Evolutionary conservation across 2,888 invertebrate genomes (phyloP), one percentile per base, ranked within the genome.

Genomic region (Rhagium mordax): DNA sequence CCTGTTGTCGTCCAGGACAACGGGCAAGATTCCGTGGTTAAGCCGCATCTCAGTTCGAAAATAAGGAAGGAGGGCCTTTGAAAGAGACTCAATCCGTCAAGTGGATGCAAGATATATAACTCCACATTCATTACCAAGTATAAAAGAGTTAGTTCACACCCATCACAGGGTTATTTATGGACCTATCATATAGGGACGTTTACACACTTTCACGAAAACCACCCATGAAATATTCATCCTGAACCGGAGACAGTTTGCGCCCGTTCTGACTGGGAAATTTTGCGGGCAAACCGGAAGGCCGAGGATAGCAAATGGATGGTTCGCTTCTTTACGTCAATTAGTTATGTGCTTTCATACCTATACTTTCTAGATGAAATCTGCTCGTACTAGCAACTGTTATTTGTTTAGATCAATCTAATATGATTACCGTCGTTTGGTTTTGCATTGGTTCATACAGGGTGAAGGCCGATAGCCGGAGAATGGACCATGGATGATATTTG

Each of bases 81-180:
- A 20, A 51, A 51, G 20, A 51, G 51, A 10, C 51, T 49, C 51
- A 6, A 59, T 59, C 8, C 29, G 16, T 51, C 59, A 16, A 27
- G 29, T 33, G 33, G 33, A 3, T 33, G 16, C 8, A 18, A 27
- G 59, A 59, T 59, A 33, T 59, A 59, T 59, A 18, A 33, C 59
- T 16, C 7, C 51, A 7, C 59, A 33, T 59, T 59, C 59, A 33
- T 59, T 59, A 59, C 27, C 59, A 33, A 33, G 59, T 33, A 33
- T 59, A 59, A 59, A 59, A 33, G 59, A 59, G 59, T 33, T 33
- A 27, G 27, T 33, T 51, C 51, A 16, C 8, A 33, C 33, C 8
- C 33, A 59, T 59, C 27, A 16, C 6, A 16, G 8, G 29, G 27
- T 59, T 33, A 59, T 59, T 59, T 59, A 59, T 33, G 59, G 59